Evolutionary conservation across 2,888 invertebrate genomes (phyloP).

Genomic region (Sthenelais limicola): DNA sequence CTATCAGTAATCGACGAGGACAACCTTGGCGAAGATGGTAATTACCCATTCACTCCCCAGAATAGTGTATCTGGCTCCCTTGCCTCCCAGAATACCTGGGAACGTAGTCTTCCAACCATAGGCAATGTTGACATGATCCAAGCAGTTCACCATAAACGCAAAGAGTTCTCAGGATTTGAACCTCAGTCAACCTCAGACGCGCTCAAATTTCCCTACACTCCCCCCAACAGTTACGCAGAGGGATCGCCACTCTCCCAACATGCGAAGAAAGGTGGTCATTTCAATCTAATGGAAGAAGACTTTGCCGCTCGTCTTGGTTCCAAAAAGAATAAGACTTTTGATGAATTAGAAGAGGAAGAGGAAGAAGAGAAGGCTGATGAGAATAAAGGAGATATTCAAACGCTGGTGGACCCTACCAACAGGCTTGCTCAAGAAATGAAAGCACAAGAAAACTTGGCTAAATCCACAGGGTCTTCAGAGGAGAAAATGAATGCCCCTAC

Average conservation of each 20-base stretch:
- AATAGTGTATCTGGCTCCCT: slow-evolving; percentile 69
- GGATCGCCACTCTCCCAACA: not conserved
- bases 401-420: no score
- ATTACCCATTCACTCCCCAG: slow-evolving; percentile 70
- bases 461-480: no score
- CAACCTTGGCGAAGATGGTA: not conserved
- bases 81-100: slow-evolving; percentile 51
- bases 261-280: not conserved
- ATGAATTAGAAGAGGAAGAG: not conserved
- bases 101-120: slow-evolving; percentile 34
- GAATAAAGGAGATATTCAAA: slow-evolving; percentile 32
- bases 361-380: slow-evolving; percentile 10
- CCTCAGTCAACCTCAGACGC: not conserved
- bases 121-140: slow-evolving; percentile 28
- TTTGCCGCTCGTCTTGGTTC: slow-evolving; percentile 10
- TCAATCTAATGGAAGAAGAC: slow-evolving; percentile 13
- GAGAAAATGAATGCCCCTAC: no score
- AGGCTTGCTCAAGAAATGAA: slow-evolving; percentile 32
- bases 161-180: not conserved
- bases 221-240: slow-evolving; percentile 38
- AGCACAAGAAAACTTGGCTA: no score
- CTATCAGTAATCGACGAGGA: slow-evolving; percentile 52
- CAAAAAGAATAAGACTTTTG: slow-evolving; percentile 1
- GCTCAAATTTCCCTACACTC: slow-evolving; percentile 20
- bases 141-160: slow-evolving; percentile 27